phyloP scores from a whole-genome alignment of 2,113 vertebrate species.

The Terrapene triunguis region DNA sequence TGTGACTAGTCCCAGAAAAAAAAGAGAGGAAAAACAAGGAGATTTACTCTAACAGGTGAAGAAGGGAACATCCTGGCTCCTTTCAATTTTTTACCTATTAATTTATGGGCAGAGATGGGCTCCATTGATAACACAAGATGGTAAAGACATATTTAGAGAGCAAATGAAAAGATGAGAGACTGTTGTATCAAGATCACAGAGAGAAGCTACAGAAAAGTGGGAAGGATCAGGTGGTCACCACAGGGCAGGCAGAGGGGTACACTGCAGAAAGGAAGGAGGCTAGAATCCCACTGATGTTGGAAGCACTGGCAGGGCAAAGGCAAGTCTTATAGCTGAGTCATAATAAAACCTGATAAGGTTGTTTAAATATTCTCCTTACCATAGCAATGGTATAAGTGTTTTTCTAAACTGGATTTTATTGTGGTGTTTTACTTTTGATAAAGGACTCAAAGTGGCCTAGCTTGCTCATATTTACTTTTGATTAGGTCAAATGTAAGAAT shows the following conservation, averaged over 20 bases:
- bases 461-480: background rate
- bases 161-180: background rate
- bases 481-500: background rate
- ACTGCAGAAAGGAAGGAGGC: background rate
- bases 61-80: accelerated
- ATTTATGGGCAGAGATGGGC: background rate
- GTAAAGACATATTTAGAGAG: background rate
- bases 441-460: background rate
- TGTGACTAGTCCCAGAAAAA: background rate
- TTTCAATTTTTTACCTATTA: background rate
- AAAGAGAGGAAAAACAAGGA: background rate
- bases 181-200: background rate
- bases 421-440: background rate
- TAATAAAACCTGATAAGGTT: background rate
- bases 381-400: background rate
- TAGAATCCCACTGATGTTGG: background rate
- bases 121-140: background rate
- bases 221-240: background rate
- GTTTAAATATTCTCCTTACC: background rate
- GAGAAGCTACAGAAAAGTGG: background rate
- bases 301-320: background rate
- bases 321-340: background rate
- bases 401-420: background rate
- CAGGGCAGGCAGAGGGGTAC: background rate
- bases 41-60: background rate